Conservation (phyloP, 1,140 invertebrate genomes). For the Drosophila nigromelanica region DNA sequence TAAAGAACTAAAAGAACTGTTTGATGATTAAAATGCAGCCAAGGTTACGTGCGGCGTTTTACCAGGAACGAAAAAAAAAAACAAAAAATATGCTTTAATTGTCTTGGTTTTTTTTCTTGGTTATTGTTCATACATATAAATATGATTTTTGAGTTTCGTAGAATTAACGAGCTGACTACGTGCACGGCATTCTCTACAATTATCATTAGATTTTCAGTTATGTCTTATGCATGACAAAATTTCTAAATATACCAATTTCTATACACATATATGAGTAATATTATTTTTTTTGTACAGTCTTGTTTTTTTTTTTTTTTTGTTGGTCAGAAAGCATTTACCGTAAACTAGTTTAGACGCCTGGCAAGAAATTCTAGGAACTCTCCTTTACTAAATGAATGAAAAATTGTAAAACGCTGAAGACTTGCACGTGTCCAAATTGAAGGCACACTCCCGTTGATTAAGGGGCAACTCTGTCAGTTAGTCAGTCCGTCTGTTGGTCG, state of each 20-base stretch:
- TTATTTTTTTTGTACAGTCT: constrained; percentile 6
- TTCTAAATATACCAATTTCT: not conserved
- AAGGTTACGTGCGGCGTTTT: constrained; percentile 74
- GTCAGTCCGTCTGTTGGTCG: not conserved
- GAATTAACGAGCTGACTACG: constrained; percentile 73
- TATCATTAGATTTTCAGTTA: constrained; percentile 29
- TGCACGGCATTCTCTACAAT: constrained; percentile 62
- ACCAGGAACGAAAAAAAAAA: constrained; percentile 3
- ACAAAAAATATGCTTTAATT: constrained; percentile 68
- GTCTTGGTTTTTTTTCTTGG: constrained; percentile 51
- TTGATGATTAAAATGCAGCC: constrained; percentile 77
- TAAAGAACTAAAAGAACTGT: constrained; percentile 6
- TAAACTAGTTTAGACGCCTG: constrained; percentile 72
- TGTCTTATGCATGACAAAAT: constrained; percentile 46
- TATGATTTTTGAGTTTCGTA: constrained; percentile 75
- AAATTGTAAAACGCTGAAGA: constrained; percentile 43
- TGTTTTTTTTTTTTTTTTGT: not conserved
- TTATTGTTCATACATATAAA: constrained; percentile 17
- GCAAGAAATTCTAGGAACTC: constrained; percentile 53
- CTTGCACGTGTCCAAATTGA: constrained; percentile 75
- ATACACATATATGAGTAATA: constrained; percentile 35
- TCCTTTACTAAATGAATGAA: constrained; percentile 45
- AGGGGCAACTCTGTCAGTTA: constrained; percentile 1
- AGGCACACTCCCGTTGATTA: constrained; percentile 58
- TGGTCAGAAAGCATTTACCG: constrained; percentile 31